Base-by-base conservation (phyloP, 2,797 vertebrate genomes). In the Hyperoplus lanceolatus region DNA sequence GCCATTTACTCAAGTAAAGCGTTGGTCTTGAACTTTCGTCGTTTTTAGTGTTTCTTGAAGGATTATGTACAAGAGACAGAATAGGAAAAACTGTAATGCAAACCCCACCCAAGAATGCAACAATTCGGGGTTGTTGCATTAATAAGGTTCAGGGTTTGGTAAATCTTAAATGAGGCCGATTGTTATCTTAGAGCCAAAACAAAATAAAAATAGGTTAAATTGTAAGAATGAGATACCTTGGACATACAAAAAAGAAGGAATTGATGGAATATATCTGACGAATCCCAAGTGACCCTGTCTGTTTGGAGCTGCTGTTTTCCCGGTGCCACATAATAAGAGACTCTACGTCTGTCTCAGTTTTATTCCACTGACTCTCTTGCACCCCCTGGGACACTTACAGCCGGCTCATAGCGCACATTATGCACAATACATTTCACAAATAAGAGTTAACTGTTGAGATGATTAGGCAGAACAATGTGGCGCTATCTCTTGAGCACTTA, bases 341-440 rank as follows among this genome's bases (percentile, higher is more conserved):
- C 65, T 29, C 0, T 63, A 59, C 79, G 81, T 83, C 68, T 70
- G 75, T 48, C 64, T 67, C 58, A 0, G 49, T 78, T 80, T 71
- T 58, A 83, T 88, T 85, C 72, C 59, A 69, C 86, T 79, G 82
- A 87, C 82, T 90, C 86, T 85, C 65, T 72, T 57, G 49, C 73
- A 71, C 75, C 85, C 65, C 51, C 41, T 43, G 75, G 79, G 67
- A 82, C 36, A 42, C 70, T 82, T 79, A 70, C 64, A 77, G 71
- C 79, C 61, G 77, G 50, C 65, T 79, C 74, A 42, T 21, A 39
- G 75, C 65, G 81, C 29, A 21, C 67, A 74, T 72, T 75, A 73
- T 77, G 42, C 29, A 76, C 70, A 67, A 60, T 36, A 11, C 58
- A 6, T 60, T 80, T 79, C 77, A 77, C 55, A 73, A 62, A 85